phyloP scores from a whole-genome alignment of 2,888 invertebrate species.

The Sabellastarte sp. region DNA sequence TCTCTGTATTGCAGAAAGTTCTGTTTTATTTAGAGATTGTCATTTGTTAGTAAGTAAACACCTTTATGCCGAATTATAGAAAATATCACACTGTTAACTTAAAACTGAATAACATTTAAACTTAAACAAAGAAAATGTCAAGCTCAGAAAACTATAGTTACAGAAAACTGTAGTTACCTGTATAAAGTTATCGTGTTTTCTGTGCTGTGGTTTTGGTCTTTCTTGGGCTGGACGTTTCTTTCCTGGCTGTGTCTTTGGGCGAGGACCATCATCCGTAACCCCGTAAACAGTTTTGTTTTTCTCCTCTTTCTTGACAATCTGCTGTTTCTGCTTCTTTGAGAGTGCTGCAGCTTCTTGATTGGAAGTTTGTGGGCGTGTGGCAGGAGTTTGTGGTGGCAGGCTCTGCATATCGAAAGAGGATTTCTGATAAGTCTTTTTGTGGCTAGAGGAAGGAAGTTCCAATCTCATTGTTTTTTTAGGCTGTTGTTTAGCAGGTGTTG shows the following conservation, averaged over 20 bases:
- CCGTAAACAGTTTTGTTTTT: conserved; percentile 4
- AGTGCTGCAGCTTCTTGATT: too few relatives aligned
- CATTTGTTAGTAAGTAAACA: too few relatives aligned
- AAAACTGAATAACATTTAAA: too few relatives aligned
- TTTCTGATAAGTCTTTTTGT: not conserved
- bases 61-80: too few relatives aligned
- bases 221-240: not conserved
- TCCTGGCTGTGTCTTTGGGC: too few relatives aligned
- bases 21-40: too few relatives aligned
- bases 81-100: too few relatives aligned
- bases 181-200: not conserved
- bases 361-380: not conserved
- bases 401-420: not conserved
- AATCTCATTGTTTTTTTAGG: too few relatives aligned
- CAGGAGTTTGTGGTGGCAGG: not conserved
- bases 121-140: not conserved
- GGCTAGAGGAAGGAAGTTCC: not conserved
- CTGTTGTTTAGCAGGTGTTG: not conserved
- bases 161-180: not conserved
- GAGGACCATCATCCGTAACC: not conserved
- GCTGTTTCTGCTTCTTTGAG: not conserved
- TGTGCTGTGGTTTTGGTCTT: not conserved
- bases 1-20: too few relatives aligned
- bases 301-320: not conserved
- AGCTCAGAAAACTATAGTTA: not conserved